Evolutionary conservation across 2,888 invertebrate species (phyloP).

Genomic region (Orchesellides sinensis): DNA sequence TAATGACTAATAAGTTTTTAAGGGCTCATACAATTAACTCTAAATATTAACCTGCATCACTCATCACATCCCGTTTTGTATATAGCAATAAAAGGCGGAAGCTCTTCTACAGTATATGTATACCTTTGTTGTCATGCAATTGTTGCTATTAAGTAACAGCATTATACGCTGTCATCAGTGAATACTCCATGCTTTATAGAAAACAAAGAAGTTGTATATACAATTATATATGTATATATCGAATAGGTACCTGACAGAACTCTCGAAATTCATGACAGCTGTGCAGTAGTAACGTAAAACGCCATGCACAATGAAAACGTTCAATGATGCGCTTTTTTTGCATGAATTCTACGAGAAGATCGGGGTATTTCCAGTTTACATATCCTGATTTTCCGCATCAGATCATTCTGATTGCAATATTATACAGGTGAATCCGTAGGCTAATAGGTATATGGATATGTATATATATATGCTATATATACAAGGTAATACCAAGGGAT

Average conservation of each 20-base stretch:
- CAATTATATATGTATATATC: background rate
- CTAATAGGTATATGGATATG: background rate
- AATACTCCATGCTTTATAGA: too few relatives aligned
- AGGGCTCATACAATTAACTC: too few relatives aligned
- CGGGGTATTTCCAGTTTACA: conserved; percentile 67
- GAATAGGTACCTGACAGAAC: background rate
- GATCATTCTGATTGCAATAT: conserved; percentile 50
- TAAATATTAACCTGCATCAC: too few relatives aligned
- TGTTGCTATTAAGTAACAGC: background rate
- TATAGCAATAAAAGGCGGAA: conserved; percentile 51
- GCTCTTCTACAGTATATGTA: conserved; percentile 1
- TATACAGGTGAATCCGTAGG: conserved; percentile 9
- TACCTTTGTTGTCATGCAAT: background rate
- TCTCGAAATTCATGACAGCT: conserved; percentile 14
- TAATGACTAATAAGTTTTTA: too few relatives aligned
- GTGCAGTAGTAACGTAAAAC: conserved; percentile 21
- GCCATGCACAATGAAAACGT: conserved; percentile 27
- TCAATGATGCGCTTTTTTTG: conserved; percentile 58
- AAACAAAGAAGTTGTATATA: background rate
- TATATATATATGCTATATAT: background rate
- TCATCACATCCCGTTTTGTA: background rate
- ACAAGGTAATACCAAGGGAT: background rate
- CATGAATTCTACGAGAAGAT: conserved; percentile 20
- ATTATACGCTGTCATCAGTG: background rate
- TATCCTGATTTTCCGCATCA: conserved; percentile 66